Evolutionary conservation across 92 coral and sea anemone genomes (phyloP).

Genomic region (Galaxea fascicularis): DNA sequence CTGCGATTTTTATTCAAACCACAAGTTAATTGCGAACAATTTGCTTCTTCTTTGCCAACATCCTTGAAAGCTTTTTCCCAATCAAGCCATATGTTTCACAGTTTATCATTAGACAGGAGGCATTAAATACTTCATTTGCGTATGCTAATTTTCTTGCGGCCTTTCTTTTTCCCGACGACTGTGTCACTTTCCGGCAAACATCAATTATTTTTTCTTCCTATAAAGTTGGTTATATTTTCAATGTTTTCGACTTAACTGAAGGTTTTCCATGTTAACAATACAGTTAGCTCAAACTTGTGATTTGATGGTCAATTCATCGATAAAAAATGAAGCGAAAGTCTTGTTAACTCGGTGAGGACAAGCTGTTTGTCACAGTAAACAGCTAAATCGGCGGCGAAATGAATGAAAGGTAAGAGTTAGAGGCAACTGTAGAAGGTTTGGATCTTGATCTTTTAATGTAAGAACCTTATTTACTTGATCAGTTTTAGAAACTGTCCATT

Average conservation of each 20-base stretch:
- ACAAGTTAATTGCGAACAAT: no score
- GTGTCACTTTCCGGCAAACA: neutral
- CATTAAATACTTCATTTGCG: constrained; percentile 18
- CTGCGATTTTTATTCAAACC: no score
- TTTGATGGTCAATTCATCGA: no score
- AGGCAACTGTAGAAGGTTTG: neutral
- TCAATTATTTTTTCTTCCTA: constrained; percentile 6
- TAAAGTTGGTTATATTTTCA: constrained; percentile 1
- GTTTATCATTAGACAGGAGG: neutral
- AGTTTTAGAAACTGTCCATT: no score
- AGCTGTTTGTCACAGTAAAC: neutral
- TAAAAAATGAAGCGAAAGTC: no score
- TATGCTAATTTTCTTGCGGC: constrained; percentile 28
- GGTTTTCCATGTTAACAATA: no score
- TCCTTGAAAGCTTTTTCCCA: no score
- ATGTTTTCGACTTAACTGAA: neutral
- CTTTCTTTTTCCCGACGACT: neutral
- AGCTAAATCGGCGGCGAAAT: constrained; percentile 26
- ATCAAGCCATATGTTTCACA: neutral
- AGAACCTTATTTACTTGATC: neutral
- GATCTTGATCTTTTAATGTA: neutral
- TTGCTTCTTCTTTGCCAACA: no score
- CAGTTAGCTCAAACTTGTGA: neutral
- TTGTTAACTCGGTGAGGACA: neutral
- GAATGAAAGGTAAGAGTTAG: constrained; percentile 33